Evolutionary conservation across 1,140 invertebrate genomes (phyloP).

Genomic region (Venturia canescens): DNA sequence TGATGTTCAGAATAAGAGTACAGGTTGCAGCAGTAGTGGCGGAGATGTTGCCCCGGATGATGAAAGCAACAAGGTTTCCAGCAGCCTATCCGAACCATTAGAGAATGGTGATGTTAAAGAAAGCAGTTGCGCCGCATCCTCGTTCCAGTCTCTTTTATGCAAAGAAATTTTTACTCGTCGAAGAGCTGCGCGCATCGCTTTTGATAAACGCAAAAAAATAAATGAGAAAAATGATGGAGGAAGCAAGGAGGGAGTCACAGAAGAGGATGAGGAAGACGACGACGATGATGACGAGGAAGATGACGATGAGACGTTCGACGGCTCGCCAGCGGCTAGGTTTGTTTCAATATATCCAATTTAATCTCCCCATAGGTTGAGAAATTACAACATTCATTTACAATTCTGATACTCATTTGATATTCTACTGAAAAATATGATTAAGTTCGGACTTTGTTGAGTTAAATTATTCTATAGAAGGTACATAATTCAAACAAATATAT

Average conservation of each 20-base stretch:
- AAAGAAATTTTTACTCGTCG: background rate
- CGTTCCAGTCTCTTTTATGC: background rate
- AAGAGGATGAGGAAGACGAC: slow-evolving; percentile 65
- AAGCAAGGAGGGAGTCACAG: no score
- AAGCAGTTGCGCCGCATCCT: background rate
- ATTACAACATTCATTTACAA: background rate
- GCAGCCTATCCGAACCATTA: slow-evolving; percentile 68
- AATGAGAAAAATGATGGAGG: slow-evolving; percentile 41
- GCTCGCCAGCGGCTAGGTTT: slow-evolving; percentile 11
- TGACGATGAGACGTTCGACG: slow-evolving; percentile 70
- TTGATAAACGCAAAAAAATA: slow-evolving; percentile 51
- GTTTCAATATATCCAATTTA: background rate
- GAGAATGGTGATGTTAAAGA: slow-evolving; percentile 75
- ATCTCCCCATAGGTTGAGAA: no score
- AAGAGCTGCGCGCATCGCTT: background rate
- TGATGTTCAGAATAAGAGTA: slow-evolving; percentile 69
- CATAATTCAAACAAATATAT: no score
- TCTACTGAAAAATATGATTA: no score
- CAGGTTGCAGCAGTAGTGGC: slow-evolving; percentile 66
- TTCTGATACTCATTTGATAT: no score
- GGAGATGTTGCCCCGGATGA: slow-evolving; percentile 77
- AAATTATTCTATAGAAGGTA: no score
- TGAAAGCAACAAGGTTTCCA: slow-evolving; percentile 74
- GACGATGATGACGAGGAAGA: slow-evolving; percentile 72
- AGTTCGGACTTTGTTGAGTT: no score